Evolutionary conservation across 2,797 vertebrate genomes (phyloP).

Genomic region (Pogoniulus pusillus): DNA sequence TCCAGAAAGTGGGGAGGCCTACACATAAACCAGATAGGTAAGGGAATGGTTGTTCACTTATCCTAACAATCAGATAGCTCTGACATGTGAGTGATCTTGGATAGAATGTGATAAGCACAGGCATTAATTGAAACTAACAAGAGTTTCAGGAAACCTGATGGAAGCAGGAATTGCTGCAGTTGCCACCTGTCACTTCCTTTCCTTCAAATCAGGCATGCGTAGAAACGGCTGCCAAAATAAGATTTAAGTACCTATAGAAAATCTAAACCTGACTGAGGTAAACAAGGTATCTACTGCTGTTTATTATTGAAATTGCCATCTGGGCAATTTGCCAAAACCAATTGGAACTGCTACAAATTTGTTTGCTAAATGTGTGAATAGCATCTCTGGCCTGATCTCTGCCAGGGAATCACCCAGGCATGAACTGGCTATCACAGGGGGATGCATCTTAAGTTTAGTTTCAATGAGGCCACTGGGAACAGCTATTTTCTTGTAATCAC

Average conservation of each 20-base stretch:
- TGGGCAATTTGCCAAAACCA: background rate
- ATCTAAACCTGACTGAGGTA: background rate
- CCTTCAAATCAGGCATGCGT: background rate
- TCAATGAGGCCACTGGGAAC: background rate
- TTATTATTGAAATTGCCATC: background rate
- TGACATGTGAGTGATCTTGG: background rate
- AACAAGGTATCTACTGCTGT: background rate
- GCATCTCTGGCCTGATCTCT: background rate
- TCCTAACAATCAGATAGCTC: background rate
- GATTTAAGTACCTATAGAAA: background rate
- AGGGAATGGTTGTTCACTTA: background rate
- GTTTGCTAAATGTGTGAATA: background rate
- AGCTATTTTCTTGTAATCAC: background rate
- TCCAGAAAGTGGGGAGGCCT: background rate
- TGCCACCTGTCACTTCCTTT: background rate
- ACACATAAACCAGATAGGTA: background rate
- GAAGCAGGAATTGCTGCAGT: background rate
- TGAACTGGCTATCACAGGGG: background rate
- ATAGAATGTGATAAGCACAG: background rate
- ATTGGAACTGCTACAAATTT: background rate
- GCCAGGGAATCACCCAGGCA: background rate
- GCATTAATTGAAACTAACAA: background rate
- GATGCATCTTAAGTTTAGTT: background rate
- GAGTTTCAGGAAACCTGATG: background rate
- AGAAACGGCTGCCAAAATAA: slow-evolving; percentile 12